Conservation (phyloP, 1,140 invertebrate genomes). For the Lepeophtheirus salmonis region DNA sequence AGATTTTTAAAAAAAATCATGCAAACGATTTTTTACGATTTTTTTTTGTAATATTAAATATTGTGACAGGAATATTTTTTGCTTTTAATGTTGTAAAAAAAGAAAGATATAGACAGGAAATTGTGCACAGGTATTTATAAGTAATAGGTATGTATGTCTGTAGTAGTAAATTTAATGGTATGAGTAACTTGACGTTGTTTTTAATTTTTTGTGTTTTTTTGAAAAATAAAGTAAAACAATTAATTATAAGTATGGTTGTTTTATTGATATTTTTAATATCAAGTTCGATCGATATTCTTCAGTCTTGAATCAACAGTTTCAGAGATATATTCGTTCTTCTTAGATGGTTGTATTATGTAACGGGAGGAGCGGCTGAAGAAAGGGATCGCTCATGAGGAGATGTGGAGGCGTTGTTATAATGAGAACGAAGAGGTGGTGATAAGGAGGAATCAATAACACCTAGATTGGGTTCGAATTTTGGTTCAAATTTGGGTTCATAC, state of each 20-base stretch:
- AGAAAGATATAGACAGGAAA: too few relatives aligned
- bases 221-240: neutral
- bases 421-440: neutral
- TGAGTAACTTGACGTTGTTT: too few relatives aligned
- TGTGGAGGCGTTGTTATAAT: neutral
- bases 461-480: slow-evolving; percentile 14
- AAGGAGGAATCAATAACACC: neutral
- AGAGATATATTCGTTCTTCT: neutral
- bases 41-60: too few relatives aligned
- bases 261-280: neutral
- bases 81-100: too few relatives aligned
- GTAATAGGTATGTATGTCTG: too few relatives aligned
- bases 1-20: too few relatives aligned
- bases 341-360: neutral
- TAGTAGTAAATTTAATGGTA: too few relatives aligned
- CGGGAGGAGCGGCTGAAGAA: neutral
- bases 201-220: too few relatives aligned
- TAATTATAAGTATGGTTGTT: neutral
- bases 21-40: too few relatives aligned
- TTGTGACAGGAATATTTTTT: too few relatives aligned
- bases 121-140: too few relatives aligned
- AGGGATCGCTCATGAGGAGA: neutral
- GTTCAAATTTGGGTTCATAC: slow-evolving; percentile 9
- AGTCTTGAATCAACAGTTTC: neutral
- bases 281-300: neutral